A percentile compares a stretch with the other conserved stretches of the same genome.
Evolutionary conservation across 2,888 invertebrate species (phyloP).

Genomic region (Lepidonotus clava): DNA sequence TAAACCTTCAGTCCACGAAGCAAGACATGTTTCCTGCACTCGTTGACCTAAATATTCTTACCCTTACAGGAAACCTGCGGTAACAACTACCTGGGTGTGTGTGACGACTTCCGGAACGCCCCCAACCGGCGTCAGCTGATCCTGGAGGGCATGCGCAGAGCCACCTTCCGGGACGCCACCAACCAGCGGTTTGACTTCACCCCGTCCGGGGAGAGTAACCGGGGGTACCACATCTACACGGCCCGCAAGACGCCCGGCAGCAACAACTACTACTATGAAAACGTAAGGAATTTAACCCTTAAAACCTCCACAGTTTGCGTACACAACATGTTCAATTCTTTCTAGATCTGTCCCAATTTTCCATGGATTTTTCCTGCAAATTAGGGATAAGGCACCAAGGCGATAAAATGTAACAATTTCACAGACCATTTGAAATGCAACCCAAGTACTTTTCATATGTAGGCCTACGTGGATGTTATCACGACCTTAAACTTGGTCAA

Average conservation of each 20-base stretch:
- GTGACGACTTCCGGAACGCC: conserved; percentile 68
- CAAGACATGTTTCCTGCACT: no score
- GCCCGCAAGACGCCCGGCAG: conserved; percentile 53
- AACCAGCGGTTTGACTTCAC: conserved; percentile 73
- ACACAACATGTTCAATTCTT: no score
- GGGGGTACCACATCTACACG: conserved; percentile 76
- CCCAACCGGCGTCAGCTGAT: conserved; percentile 72
- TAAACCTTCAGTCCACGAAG: no score
- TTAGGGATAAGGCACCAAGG: no score
- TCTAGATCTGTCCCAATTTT: no score
- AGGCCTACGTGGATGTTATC: no score
- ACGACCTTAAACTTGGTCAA: no score
- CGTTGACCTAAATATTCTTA: no score
- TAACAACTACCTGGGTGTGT: conserved; percentile 66
- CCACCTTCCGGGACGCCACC: conserved; percentile 72
- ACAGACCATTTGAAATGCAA: no score
- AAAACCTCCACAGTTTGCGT: not conserved
- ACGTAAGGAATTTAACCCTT: conserved; percentile 64
- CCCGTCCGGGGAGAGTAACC: conserved; percentile 72
- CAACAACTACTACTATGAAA: conserved; percentile 66
- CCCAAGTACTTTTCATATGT: no score
- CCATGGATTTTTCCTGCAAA: no score
- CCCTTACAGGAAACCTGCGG: conserved; percentile 14
- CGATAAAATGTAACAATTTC: no score
- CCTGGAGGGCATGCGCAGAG: conserved; percentile 67